Conservation (phyloP, 2,797 vertebrate species). For the Adrianichthys oophorus region DNA sequence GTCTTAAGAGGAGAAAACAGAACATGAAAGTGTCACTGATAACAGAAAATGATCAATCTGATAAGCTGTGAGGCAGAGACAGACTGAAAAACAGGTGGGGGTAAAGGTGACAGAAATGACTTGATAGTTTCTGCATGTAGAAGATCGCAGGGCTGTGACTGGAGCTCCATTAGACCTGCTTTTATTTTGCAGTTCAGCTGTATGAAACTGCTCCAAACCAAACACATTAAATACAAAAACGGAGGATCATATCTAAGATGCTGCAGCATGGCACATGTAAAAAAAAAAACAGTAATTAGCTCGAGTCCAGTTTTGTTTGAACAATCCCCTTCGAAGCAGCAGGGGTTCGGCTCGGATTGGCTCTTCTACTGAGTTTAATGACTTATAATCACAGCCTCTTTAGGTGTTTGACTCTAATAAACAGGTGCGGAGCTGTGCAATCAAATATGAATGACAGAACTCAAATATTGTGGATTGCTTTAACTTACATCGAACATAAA, state of each 20-base stretch:
- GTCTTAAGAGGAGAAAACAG: conserved; percentile 19
- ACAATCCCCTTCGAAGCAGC: not conserved
- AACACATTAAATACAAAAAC: no score
- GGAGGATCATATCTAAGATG: no score
- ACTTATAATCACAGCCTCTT: conserved; percentile 5
- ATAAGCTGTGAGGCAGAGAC: conserved; percentile 14
- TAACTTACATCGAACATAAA: no score
- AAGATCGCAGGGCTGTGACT: no score
- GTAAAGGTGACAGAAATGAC: conserved; percentile 4
- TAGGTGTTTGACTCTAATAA: conserved; percentile 27
- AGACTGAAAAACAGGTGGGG: conserved; percentile 10
- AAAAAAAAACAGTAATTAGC: not conserved
- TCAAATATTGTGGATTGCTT: conserved; percentile 10
- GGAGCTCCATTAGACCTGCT: no score
- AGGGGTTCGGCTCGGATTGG: not conserved
- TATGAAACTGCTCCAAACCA: no score
- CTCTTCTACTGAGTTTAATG: not conserved
- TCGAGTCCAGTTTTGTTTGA: not conserved
- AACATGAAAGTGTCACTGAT: conserved; percentile 33
- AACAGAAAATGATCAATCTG: conserved; percentile 25
- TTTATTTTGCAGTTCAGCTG: no score
- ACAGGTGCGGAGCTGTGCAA: conserved; percentile 15
- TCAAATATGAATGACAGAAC: conserved; percentile 21
- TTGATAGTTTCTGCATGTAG: not conserved
- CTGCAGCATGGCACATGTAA: not conserved